phyloP scores from a whole-genome alignment of 1,140 invertebrate genomes.

The Ctenoplectra terminalis region DNA sequence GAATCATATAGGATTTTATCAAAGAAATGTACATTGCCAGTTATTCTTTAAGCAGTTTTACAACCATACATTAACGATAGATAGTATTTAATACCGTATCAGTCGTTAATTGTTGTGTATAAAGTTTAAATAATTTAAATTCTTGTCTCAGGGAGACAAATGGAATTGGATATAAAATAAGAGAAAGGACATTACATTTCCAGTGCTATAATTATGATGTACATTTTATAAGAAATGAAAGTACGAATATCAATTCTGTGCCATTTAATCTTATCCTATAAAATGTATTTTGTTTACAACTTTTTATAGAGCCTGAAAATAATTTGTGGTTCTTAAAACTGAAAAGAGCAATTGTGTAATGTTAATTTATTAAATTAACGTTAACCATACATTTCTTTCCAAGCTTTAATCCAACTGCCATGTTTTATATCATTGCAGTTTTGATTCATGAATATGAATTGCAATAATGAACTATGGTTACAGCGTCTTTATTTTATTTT shows the following conservation, averaged over 20 bases:
- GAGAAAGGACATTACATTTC: conserved; percentile 30
- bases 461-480: not conserved
- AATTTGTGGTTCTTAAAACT: not conserved
- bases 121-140: conserved; percentile 4
- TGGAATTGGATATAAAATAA: conserved; percentile 9
- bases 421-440: not conserved
- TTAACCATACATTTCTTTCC: conserved; percentile 7
- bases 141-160: conserved; percentile 21
- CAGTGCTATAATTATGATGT: conserved; percentile 24
- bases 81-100: conserved; percentile 21
- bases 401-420: conserved; percentile 15
- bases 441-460: not conserved
- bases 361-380: conserved; percentile 30
- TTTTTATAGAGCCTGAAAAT: not conserved
- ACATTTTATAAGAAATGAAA: conserved; percentile 16
- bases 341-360: not conserved
- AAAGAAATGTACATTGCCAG: conserved; percentile 50
- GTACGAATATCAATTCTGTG: conserved; percentile 28
- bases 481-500: not conserved
- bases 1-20: conserved; percentile 38
- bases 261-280: conserved; percentile 28
- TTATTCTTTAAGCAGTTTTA: conserved; percentile 37
- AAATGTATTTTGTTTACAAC: conserved; percentile 3
- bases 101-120: conserved; percentile 23
- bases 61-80: conserved; percentile 24